Percentiles rank a stretch among this genome's conserved stretches.
These are phyloP conservation scores for Dasypogon diadema DNA, from an alignment of 2,888 invertebrate genomes.

Conservation along the genomic window DNA sequence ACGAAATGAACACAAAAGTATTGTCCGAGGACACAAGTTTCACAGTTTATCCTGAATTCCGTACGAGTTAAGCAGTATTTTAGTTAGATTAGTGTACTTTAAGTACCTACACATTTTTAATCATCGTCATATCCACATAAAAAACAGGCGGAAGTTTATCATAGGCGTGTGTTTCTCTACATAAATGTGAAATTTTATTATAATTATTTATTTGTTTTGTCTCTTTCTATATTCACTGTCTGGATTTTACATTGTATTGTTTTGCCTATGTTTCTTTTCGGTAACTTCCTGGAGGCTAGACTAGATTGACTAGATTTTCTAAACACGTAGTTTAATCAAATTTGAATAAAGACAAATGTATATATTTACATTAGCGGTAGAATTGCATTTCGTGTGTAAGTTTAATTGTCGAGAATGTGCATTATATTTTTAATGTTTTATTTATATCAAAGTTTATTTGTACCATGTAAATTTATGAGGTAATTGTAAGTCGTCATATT, in stretches of 20 bases:
- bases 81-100: constrained; percentile 13
- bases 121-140: neutral
- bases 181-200: constrained; percentile 1
- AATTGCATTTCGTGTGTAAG: neutral
- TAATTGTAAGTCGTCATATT: neutral
- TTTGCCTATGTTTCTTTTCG: neutral
- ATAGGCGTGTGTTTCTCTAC: constrained; percentile 4
- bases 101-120: constrained; percentile 12
- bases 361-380: neutral
- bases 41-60: constrained; percentile 1
- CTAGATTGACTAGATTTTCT: neutral
- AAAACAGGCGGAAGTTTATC: constrained; percentile 2
- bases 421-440: neutral
- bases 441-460: neutral
- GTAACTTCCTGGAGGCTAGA: constrained; percentile 16
- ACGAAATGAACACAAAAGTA: constrained; percentile 1
- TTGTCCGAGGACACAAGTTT: neutral
- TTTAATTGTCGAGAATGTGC: neutral
- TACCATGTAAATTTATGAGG: neutral
- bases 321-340: neutral
- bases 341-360: neutral
- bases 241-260: neutral
- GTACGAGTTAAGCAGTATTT: constrained; percentile 40
- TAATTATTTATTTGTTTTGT: constrained; percentile 22
- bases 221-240: neutral